A percentile compares a stretch with the other conserved stretches of the same genome.
phyloP scores from a whole-genome alignment of 2,888 invertebrate genomes.

The Cosmia trapezina region DNA sequence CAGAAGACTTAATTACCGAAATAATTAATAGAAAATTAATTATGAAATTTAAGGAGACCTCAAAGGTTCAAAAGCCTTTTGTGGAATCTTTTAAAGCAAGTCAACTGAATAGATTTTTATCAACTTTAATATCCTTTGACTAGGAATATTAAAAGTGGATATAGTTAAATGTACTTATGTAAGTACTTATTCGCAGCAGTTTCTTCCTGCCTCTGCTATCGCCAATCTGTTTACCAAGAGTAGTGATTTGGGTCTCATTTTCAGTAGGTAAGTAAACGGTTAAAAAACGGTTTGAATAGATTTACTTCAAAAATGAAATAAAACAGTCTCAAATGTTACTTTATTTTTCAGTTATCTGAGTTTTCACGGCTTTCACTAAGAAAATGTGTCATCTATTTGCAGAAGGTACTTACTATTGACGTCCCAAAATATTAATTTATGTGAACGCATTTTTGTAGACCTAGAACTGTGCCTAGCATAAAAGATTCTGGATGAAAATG shows the following conservation, averaged over 20 bases:
- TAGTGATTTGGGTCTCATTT: not conserved
- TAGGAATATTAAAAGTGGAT: not conserved
- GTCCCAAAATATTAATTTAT: not conserved
- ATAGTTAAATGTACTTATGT: not conserved
- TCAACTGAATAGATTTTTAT: conserved; percentile 4
- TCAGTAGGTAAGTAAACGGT: not conserved
- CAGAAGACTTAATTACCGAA: not conserved
- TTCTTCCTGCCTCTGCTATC: not conserved
- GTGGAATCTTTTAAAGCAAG: not conserved
- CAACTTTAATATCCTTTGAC: not conserved
- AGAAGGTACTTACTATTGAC: not conserved
- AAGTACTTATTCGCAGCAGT: no score
- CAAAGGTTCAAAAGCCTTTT: not conserved
- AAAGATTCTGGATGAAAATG: not conserved
- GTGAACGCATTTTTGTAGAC: not conserved
- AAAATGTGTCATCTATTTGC: not conserved
- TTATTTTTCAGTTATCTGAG: not conserved
- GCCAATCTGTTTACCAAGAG: not conserved
- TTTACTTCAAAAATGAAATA: not conserved
- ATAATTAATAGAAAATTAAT: conserved; percentile 7
- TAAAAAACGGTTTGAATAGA: not conserved
- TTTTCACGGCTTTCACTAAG: not conserved
- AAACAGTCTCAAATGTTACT: not conserved
- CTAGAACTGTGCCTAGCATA: not conserved
- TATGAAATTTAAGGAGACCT: conserved; percentile 1